A percentile compares a stretch with the other conserved stretches of the same genome.
phyloP scores from a whole-genome alignment of 64 coral and sea anemone genomes.

The Actinia equina region DNA sequence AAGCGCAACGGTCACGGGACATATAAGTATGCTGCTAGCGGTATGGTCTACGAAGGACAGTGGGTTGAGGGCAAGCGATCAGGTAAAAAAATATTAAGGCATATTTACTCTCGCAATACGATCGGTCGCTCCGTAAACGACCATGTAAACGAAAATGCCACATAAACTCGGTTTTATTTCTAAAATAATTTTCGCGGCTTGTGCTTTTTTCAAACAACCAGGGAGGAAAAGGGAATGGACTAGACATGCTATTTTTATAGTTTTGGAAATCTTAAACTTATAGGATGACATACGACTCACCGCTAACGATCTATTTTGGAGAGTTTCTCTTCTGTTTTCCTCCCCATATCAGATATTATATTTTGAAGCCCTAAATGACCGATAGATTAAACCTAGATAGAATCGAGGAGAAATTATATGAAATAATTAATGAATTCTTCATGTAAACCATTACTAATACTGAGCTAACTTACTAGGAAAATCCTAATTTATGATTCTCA shows the following conservation, averaged over 20 bases:
- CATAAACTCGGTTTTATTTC: too few species aligned
- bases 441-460: too few species aligned
- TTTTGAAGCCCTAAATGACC: background rate
- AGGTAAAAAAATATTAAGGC: constrained; percentile 29
- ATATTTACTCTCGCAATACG: background rate
- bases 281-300: too few species aligned
- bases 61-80: constrained; percentile 85
- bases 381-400: background rate
- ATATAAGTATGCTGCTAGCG: constrained; percentile 83
- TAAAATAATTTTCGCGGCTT: too few species aligned
- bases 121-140: background rate
- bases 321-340: background rate
- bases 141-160: background rate
- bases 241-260: too few species aligned
- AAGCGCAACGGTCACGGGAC: constrained; percentile 81
- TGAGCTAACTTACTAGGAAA: too few species aligned
- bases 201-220: too few species aligned
- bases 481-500: background rate
- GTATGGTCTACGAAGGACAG: constrained; percentile 87
- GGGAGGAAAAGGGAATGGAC: too few species aligned
- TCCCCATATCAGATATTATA: background rate
- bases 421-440: background rate
- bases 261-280: too few species aligned
- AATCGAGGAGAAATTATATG: background rate
- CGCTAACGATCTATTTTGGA: too few species aligned